Evolutionary conservation across 2,797 vertebrate genomes (phyloP), one percentile per base, ranked within the genome.

Genomic region (Ptychobarbus kaznakovi): DNA sequence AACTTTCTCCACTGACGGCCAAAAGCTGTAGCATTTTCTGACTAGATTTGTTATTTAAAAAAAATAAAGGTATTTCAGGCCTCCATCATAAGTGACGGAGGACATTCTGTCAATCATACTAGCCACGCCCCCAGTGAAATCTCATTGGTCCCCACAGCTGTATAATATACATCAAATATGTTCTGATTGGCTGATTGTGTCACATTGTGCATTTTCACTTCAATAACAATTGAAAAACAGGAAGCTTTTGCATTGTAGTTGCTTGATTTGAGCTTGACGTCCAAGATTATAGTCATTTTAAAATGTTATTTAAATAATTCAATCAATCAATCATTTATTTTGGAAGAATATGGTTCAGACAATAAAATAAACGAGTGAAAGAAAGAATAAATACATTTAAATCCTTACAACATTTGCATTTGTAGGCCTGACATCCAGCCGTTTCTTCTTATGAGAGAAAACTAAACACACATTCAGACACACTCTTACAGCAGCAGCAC

Each of bases 401-500:
- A 25, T 63, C 15, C 3, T 76, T 51, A 18, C 25, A 49, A 20
- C 15, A 11, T 51, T 76, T 76, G 10, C 6, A 4, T 56, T 56
- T 32, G 16, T 18, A 51, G 49, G 8, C 22, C 13, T 69, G 66
- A 40, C 40, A 72, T 44, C 15, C 5, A 2, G 18, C 2, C 2
- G 11, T 58, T 76, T 76, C 38, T 79, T 42, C 22, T 13, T n/a
- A 13, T 38, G 20, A n/a, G 56, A 78, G 38, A 77, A 79, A 63
- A 78, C 53, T 7, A 63, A 78, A 63, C 22, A 78, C 25, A 32
- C 42, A 81, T 32, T 8, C 58, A 72, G 35, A 61, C 68, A 63
- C 56, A 77, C 20, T 28, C 22, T 44, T 12, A 66, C n/a, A 35
- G 35, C 51, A 51, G 79, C 66, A 63, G 80, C 44, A 70, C 80